Evolutionary conservation across 2,888 invertebrate species (phyloP).

Genomic region (Drosophila neonasuta): DNA sequence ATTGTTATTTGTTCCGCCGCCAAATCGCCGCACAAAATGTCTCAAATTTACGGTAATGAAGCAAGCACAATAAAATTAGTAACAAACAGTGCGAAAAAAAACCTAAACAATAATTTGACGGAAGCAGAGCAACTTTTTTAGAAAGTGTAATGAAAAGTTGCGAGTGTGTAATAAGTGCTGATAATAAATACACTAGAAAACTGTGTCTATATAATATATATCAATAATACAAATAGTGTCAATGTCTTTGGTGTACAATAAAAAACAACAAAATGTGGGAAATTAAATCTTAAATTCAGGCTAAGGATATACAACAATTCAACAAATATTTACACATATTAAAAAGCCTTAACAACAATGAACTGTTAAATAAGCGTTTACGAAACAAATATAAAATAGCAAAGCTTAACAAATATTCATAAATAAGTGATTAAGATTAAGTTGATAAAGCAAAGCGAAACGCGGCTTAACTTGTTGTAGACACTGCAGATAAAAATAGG

Average conservation of each 20-base stretch:
- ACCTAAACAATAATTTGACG: slow-evolving; percentile 22
- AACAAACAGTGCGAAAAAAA: slow-evolving; percentile 2
- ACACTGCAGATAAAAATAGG: slow-evolving; percentile 2
- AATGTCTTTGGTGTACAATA: not conserved
- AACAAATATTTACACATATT: not conserved
- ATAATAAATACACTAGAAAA: slow-evolving; percentile 2
- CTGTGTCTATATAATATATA: not conserved
- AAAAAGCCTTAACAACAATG: not conserved
- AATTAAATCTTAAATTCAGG: not conserved
- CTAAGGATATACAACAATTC: not conserved
- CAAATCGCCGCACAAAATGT: slow-evolving; percentile 26
- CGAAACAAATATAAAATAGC: not conserved
- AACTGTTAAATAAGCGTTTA: not conserved
- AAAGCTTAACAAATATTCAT: not conserved
- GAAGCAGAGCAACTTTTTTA: slow-evolving; percentile 24
- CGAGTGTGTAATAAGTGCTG: not conserved
- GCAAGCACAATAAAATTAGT: slow-evolving; percentile 15
- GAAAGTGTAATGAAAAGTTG: slow-evolving; percentile 10
- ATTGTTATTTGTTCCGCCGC: slow-evolving; percentile 18
- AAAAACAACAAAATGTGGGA: not conserved
- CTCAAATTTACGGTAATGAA: slow-evolving; percentile 43
- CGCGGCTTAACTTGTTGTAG: not conserved
- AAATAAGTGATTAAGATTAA: not conserved
- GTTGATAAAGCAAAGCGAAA: not conserved
- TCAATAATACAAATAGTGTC: not conserved